phyloP scores from a whole-genome alignment of 2,113 vertebrate genomes.

The Crotalus viridis region DNA sequence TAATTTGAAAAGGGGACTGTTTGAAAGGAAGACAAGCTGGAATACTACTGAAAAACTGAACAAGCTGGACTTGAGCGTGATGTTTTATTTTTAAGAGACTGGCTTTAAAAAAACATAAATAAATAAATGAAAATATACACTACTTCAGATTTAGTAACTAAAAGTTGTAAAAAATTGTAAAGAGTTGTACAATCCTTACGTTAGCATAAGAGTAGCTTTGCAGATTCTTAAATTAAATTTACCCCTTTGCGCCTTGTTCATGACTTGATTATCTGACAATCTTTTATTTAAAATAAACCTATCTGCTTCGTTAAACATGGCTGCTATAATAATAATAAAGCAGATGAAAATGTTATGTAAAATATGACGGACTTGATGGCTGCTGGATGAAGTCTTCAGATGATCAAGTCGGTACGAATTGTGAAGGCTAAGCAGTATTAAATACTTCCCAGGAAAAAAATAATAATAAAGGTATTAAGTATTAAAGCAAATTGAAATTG shows the following conservation, averaged over 20 bases:
- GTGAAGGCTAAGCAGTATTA: conserved; percentile 72
- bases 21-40: conserved; percentile 75
- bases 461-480: conserved; percentile 47
- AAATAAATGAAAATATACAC: conserved; percentile 74
- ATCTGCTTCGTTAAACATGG: conserved; percentile 81
- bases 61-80: conserved; percentile 94
- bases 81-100: conserved; percentile 82
- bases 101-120: conserved; percentile 64
- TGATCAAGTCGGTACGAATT: conserved; percentile 69
- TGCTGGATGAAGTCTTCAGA: conserved; percentile 78
- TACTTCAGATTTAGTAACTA: conserved; percentile 80
- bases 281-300: conserved; percentile 79
- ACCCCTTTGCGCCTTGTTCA: conserved; percentile 73
- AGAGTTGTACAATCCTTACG: conserved; percentile 79
- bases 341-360: conserved; percentile 77
- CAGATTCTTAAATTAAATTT: conserved; percentile 82
- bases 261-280: conserved; percentile 82
- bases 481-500: conserved; percentile 65
- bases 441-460: conserved; percentile 64
- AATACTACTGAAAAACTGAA: conserved; percentile 87
- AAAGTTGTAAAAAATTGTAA: conserved; percentile 84
- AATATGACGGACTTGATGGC: conserved; percentile 76
- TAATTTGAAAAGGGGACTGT: conserved; percentile 72
- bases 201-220: conserved; percentile 76
- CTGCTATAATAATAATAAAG: conserved; percentile 82